These are phyloP conservation scores for Phlogophora meticulosa DNA, from an alignment of 2,888 invertebrate species.

Conservation along the genomic window DNA sequence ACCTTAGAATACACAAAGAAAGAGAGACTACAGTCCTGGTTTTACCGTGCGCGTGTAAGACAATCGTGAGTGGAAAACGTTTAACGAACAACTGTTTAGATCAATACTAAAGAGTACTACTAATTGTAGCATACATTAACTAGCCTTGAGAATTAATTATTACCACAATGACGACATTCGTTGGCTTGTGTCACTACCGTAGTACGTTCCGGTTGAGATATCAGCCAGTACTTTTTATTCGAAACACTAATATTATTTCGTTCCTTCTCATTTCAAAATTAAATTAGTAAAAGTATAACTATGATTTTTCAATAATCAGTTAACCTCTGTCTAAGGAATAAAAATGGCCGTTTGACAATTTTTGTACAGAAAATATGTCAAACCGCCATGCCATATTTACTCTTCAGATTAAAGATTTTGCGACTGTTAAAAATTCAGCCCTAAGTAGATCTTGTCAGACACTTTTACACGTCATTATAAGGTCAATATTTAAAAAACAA, in stretches of 20 bases:
- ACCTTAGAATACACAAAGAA: background rate
- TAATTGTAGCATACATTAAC: conserved; percentile 23
- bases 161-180: conserved; percentile 11
- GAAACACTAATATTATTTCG: conserved; percentile 1
- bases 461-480: too few relatives aligned
- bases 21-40: background rate
- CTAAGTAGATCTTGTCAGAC: too few relatives aligned
- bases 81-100: conserved; percentile 31
- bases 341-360: too few relatives aligned
- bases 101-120: background rate
- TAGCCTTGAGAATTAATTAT: conserved; percentile 45
- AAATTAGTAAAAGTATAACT: too few relatives aligned
- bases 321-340: too few relatives aligned
- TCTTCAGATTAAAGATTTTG: too few relatives aligned
- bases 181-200: background rate
- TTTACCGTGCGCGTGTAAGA: conserved; percentile 1
- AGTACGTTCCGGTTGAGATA: background rate
- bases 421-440: too few relatives aligned
- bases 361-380: too few relatives aligned
- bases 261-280: too few relatives aligned
- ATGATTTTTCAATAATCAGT: too few relatives aligned
- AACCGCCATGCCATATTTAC: too few relatives aligned
- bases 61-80: conserved; percentile 6
- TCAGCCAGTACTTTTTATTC: background rate
- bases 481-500: too few relatives aligned